A percentile compares a stretch with the other conserved stretches of the same genome.
These are phyloP conservation scores for Mareca strepera DNA, from an alignment of 2,797 vertebrate species.

Conservation along the genomic window DNA sequence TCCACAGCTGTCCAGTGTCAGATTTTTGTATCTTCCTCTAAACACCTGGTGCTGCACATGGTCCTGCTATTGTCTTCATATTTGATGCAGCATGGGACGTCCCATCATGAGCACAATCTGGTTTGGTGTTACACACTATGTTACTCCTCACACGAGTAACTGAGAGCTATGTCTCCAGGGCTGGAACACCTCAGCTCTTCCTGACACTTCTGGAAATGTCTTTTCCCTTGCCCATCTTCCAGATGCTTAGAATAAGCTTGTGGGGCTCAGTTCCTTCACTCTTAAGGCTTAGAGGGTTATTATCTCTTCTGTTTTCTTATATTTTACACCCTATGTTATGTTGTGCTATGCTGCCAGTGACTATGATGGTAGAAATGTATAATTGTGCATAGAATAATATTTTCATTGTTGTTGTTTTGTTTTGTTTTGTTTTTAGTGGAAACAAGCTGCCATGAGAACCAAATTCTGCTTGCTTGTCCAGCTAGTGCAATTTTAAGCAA, in stretches of 20 bases:
- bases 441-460: not conserved
- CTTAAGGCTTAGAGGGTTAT: not conserved
- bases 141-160: not conserved
- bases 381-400: not conserved
- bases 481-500: not conserved
- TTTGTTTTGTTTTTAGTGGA: not conserved
- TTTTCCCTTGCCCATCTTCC: not conserved
- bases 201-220: not conserved
- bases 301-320: not conserved
- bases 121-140: not conserved
- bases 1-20: rapidly evolving
- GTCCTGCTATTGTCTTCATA: not conserved
- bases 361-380: rapidly evolving
- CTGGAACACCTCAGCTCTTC: not conserved
- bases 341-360: rapidly evolving
- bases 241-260: not conserved
- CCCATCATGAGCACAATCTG: rapidly evolving
- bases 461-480: not conserved
- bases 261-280: not conserved
- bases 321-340: not conserved
- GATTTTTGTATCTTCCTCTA: not conserved
- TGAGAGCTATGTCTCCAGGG: not conserved
- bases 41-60: not conserved
- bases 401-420: not conserved
- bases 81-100: not conserved